Evolutionary conservation across 1,140 invertebrate species (phyloP), one percentile per base, ranked within the genome.

Genomic region (Arion vulgaris): DNA sequence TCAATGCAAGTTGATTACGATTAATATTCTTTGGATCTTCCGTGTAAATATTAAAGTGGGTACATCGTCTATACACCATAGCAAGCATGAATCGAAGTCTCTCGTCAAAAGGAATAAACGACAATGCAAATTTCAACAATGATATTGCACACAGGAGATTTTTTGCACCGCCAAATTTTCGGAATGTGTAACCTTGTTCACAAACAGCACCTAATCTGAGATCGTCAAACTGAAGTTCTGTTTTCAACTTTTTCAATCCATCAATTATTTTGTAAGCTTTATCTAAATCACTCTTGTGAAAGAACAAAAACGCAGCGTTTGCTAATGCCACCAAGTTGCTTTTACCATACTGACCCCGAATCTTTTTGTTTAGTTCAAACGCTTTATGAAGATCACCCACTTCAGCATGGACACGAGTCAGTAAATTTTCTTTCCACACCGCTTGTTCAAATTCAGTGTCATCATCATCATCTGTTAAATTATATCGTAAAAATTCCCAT

Each of bases 391-490:
- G 71, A 13, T 72, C n/a, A 23, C 26, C 71, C 2, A 41, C 4
- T n/a, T 41, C 71, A 2, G 11, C 36, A 41, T 26, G n/a, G 26
- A 41, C 71, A 9, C 15, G 38, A n/a, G 71, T 72, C 26, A 72
- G 28, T 26, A 72, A 26, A 72, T 72, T 72, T 72, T 72, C 71
- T 39, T 39, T 72, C 71, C 71, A 72, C 13, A 41, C 26, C 2
- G 11, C 71, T 26, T 39, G 26, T 39, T 72, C 71, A 26, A 7
- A 72, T 5, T 72, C 71, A 15, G 7, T 9, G 32, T 72, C 71
- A 36, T 39, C 57, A 57, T 71, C 23, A n/a, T 39, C 28, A 71
- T 32, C 7, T 26, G 32, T 62, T 28, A 77, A 26, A 53, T 62
- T 26, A 1, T 36, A 4, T 15, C 1, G 0, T 7, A 77, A 7